Percentiles rank a stretch among this genome's conserved stretches.
Evolutionary conservation across 1,140 invertebrate genomes (phyloP).

Genomic region (Calosoma granatense): DNA sequence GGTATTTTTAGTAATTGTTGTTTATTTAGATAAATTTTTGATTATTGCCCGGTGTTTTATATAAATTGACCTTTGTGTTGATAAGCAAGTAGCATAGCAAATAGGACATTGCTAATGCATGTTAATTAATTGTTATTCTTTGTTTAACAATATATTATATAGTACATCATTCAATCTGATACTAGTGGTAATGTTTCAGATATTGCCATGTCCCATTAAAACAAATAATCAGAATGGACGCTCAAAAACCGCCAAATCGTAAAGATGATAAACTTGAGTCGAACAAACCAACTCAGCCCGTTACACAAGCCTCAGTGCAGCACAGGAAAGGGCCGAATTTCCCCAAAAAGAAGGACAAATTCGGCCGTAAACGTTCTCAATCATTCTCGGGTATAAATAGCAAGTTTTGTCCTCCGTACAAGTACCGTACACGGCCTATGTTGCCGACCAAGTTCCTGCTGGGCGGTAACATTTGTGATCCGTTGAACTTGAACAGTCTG

Average conservation of each 20-base stretch:
- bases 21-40: too few relatives aligned
- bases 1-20: too few relatives aligned
- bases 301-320: background rate
- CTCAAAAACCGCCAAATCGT: conserved; percentile 24
- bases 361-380: conserved; percentile 39
- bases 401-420: conserved; percentile 25
- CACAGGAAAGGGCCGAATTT: background rate
- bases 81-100: too few relatives aligned
- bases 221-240: conserved; percentile 19
- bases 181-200: too few relatives aligned
- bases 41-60: too few relatives aligned
- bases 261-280: background rate
- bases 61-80: too few relatives aligned
- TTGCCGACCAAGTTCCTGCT: conserved; percentile 88
- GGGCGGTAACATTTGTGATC: conserved; percentile 91
- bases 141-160: background rate
- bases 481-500: conserved; percentile 86
- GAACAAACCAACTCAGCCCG: background rate
- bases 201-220: too few relatives aligned
- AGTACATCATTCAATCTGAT: too few relatives aligned
- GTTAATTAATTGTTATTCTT: background rate
- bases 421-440: conserved; percentile 56
- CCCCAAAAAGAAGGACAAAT: background rate
- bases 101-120: too few relatives aligned
- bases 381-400: conserved; percentile 35